Evolutionary conservation across 2,797 vertebrate genomes (phyloP), one percentile per base, ranked within the genome.

Genomic region (Epinephelus awoara): DNA sequence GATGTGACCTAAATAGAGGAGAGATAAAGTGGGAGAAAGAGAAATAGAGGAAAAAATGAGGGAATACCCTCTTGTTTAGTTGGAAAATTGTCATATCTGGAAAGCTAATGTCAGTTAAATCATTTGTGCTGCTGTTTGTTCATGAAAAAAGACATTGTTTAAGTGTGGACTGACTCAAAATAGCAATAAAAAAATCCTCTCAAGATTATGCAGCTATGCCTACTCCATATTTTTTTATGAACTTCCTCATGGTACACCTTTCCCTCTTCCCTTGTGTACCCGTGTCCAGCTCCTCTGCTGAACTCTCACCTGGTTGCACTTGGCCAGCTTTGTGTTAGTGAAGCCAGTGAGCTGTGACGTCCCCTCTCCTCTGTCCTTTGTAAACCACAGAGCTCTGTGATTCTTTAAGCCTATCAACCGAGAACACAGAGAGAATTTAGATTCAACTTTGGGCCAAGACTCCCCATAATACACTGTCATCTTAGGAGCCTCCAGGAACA

Each of bases 1-100:
- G 92, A 93, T 94, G 92, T 94, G 89, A 77, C 69, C 83, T 59
- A 88, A 87, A 89, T 89, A 83, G 52, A 59, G 66, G 27, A 54
- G 11, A 29, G 14, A 55, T 52, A 50, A 58, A 71, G 55, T 54
- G 23, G 34, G 46, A 2, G 19, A 47, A 19, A 59, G 15, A n/a
- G 29, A 56, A 69, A 14, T 3, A 2, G 23, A 57, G 14, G 38
- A 51, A 15, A 14, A 69, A 38, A 4, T 21, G 3, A 67, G 57
- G 12, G 17, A 64, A 66, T 23, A 55, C 46, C 27, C 21, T 76
- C 14, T 47, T 17, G 34, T 62, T 25, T 27, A 17, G 27, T 51
- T 72, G 51, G 46, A 40, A 34, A 64, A 29, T 4, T 29, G 40
- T 77, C 66, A 56, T 49, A 67, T 57, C 29, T 47, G 10, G 5